phyloP scores from a whole-genome alignment of 1,140 invertebrate species.

The Leptonema lineaticorne region DNA sequence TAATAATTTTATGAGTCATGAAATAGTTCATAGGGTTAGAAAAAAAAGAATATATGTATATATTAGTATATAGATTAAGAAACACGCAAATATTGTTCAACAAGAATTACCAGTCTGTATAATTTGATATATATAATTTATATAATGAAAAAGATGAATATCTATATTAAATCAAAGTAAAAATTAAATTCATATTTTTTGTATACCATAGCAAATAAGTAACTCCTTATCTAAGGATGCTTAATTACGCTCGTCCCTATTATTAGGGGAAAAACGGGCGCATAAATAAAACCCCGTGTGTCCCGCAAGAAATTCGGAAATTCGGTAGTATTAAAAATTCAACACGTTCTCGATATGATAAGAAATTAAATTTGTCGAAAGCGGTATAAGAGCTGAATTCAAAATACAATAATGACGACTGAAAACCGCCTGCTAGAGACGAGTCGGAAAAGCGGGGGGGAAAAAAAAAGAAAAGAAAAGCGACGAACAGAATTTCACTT shows the following conservation, averaged over 20 bases:
- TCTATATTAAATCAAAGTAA: too few relatives aligned
- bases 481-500: too few relatives aligned
- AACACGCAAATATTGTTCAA: too few relatives aligned
- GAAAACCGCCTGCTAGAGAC: not conserved
- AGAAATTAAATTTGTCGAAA: not conserved
- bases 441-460: not conserved
- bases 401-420: not conserved
- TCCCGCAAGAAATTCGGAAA: not conserved
- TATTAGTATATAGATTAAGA: too few relatives aligned
- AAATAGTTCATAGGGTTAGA: too few relatives aligned
- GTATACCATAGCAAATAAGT: not conserved
- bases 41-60: too few relatives aligned
- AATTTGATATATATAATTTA: too few relatives aligned
- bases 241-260: constrained; percentile 10
- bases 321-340: not conserved
- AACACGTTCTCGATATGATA: too few relatives aligned
- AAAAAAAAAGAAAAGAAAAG: not conserved
- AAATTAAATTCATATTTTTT: constrained; percentile 7
- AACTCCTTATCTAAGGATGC: constrained; percentile 5
- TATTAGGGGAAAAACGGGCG: not conserved
- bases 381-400: not conserved
- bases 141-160: too few relatives aligned
- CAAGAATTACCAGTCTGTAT: too few relatives aligned
- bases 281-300: not conserved
- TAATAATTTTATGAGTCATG: too few relatives aligned